Conservation (phyloP, 2,113 vertebrate species). For the Crotalus tigris region DNA sequence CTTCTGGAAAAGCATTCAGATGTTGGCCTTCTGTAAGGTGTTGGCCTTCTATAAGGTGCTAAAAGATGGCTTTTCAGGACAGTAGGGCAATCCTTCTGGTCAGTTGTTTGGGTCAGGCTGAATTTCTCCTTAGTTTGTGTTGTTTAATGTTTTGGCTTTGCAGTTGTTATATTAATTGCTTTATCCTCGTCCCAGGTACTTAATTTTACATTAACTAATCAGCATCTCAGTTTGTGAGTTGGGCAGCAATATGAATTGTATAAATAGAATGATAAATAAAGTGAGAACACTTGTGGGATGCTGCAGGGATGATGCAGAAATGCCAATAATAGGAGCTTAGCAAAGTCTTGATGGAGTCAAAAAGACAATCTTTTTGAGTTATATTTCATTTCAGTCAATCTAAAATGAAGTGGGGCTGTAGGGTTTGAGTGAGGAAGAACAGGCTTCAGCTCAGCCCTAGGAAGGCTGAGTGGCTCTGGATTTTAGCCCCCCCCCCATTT, state of each 20-base stretch:
- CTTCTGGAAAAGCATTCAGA: neutral
- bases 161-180: neutral
- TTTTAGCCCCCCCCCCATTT: neutral
- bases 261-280: neutral
- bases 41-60: neutral
- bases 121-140: neutral
- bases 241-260: neutral
- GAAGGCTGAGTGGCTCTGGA: too few species aligned
- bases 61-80: neutral
- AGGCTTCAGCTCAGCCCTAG: too few species aligned
- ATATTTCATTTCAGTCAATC: neutral
- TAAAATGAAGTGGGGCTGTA: neutral
- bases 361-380: neutral
- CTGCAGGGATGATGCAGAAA: too few species aligned
- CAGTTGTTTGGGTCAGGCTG: neutral
- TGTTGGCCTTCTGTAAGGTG: neutral
- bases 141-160: neutral
- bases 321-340: too few species aligned
- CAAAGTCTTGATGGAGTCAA: too few species aligned
- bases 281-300: too few species aligned
- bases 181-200: neutral
- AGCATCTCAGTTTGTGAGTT: neutral
- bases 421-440: too few species aligned
- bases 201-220: neutral
- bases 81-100: neutral